A percentile compares a stretch with the other conserved stretches of the same genome.
Evolutionary conservation across 2,113 vertebrate genomes (phyloP).

Genomic region (Mionectes macconnelli): DNA sequence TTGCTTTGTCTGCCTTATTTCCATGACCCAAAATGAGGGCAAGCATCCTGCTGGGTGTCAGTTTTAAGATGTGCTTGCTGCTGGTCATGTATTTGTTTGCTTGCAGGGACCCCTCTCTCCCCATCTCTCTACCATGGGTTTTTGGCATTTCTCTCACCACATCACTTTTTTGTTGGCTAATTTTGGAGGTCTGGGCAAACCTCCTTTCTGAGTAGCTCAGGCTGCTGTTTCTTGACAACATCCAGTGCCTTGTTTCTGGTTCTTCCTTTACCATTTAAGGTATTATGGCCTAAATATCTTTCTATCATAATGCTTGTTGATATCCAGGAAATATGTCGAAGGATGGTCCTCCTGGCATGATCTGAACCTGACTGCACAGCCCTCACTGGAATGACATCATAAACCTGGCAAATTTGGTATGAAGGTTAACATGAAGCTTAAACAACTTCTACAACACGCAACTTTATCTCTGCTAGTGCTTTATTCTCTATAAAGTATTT

Average conservation of each 20-base stretch:
- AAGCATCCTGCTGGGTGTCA: background rate
- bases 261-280: background rate
- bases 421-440: background rate
- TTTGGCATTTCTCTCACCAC: background rate
- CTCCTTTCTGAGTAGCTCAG: background rate
- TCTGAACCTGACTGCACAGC: background rate
- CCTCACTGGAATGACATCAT: background rate
- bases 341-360: background rate
- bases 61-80: background rate
- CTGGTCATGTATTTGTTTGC: background rate
- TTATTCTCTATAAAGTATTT: background rate
- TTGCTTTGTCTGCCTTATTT: constrained; percentile 14
- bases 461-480: background rate
- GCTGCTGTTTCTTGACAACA: background rate
- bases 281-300: background rate
- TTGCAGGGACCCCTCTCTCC: background rate
- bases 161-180: background rate
- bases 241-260: background rate
- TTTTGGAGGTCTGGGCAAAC: background rate
- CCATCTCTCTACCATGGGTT: background rate
- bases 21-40: background rate
- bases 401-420: background rate
- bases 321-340: background rate
- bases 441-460: rapidly evolving
- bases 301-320: background rate